Evolutionary conservation across 2,888 invertebrate genomes (phyloP).

Genomic region (Eilema caniola): DNA sequence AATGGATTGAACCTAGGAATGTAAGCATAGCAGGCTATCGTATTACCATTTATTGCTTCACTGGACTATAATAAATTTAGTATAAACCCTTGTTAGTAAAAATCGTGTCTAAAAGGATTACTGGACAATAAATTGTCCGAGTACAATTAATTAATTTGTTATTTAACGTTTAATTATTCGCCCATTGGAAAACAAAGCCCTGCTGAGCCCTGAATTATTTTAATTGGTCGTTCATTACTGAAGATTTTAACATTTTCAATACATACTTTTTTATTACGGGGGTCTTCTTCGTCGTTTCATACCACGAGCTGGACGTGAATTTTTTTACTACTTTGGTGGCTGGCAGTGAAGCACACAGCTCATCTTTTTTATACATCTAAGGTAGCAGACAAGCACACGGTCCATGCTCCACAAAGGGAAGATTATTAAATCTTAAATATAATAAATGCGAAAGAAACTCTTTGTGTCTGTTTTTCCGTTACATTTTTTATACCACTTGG

Average conservation of each 20-base stretch:
- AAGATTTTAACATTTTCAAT: neutral
- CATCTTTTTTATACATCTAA: too few species aligned
- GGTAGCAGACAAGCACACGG: too few species aligned
- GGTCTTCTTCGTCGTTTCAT: neutral
- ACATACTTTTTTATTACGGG: neutral
- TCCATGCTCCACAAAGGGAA: too few species aligned
- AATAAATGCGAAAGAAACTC: too few species aligned
- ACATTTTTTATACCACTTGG: too few species aligned
- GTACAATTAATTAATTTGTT: neutral
- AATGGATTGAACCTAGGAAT: too few species aligned
- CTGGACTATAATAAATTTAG: neutral
- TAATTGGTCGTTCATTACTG: neutral
- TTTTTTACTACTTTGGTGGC: too few species aligned
- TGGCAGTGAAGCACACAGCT: too few species aligned
- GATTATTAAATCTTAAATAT: too few species aligned
- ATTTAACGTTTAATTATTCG: neutral
- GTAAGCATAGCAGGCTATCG: too few species aligned
- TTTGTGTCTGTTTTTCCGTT: too few species aligned
- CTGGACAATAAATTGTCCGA: neutral
- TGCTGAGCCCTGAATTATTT: neutral
- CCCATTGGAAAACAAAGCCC: neutral
- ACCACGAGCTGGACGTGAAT: neutral
- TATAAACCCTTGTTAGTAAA: neutral
- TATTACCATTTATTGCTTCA: too few species aligned
- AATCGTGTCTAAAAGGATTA: neutral